These are phyloP conservation scores for Amazonetta brasiliensis DNA, from an alignment of 2,797 vertebrate species.

Conservation along the genomic window DNA sequence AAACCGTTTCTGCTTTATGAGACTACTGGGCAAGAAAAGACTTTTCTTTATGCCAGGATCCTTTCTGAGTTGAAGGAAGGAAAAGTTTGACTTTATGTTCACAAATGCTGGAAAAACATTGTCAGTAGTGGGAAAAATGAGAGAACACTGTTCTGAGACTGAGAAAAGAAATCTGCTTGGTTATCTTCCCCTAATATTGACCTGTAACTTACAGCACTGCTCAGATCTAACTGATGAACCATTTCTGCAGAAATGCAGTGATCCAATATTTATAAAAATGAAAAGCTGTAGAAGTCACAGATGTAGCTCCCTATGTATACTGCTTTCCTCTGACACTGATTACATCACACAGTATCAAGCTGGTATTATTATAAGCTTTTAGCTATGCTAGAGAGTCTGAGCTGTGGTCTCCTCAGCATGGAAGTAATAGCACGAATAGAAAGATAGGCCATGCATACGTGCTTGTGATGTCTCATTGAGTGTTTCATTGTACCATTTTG, in stretches of 20 bases:
- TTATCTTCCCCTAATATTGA: neutral
- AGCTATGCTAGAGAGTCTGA: neutral
- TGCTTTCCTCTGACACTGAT: neutral
- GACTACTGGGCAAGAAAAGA: neutral
- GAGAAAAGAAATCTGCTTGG: neutral
- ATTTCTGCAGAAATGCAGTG: neutral
- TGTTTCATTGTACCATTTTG: neutral
- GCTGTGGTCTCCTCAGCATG: neutral
- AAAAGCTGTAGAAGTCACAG: neutral
- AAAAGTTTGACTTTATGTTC: neutral
- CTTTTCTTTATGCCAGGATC: neutral
- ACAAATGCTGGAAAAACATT: neutral
- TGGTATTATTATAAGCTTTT: neutral
- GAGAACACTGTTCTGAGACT: neutral
- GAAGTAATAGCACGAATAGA: neutral
- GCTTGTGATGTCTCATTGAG: neutral
- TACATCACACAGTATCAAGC: neutral
- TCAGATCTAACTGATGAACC: neutral
- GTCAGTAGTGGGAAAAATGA: neutral
- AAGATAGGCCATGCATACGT: neutral
- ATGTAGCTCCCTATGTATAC: rapidly evolving
- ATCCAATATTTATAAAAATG: neutral
- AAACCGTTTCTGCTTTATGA: neutral
- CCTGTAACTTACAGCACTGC: neutral
- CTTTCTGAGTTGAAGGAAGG: neutral